These are phyloP conservation scores for Miniopterus natalensis DNA, from an alignment of 2,113 vertebrate genomes.

Conservation along the genomic window DNA sequence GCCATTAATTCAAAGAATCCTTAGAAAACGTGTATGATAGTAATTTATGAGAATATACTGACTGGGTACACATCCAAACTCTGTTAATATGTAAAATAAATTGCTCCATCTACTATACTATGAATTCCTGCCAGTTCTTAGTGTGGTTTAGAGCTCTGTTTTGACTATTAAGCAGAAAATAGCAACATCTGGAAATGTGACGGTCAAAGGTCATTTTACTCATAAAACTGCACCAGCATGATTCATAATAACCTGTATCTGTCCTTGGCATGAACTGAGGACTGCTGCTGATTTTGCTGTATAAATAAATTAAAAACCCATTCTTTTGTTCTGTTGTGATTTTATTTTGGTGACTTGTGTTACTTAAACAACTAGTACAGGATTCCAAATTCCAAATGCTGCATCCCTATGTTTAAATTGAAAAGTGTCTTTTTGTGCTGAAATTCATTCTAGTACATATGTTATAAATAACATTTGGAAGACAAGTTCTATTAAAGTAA, in stretches of 20 bases:
- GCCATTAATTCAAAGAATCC: constrained; percentile 57
- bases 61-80: constrained; percentile 62
- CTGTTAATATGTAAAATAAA: constrained; percentile 78
- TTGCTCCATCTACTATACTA: constrained; percentile 59
- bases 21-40: constrained; percentile 55
- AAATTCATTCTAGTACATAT: constrained; percentile 63
- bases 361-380: constrained; percentile 65
- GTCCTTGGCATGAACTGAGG: constrained; percentile 79
- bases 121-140: constrained; percentile 66
- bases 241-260: constrained; percentile 83
- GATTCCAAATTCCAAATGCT: constrained; percentile 71
- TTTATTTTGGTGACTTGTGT: constrained; percentile 78
- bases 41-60: constrained; percentile 70
- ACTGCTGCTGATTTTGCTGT: constrained; percentile 71
- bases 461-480: constrained; percentile 49
- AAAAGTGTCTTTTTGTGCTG: constrained; percentile 60
- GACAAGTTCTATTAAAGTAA: constrained; percentile 49
- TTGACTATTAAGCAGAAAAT: constrained; percentile 85
- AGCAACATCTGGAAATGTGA: constrained; percentile 87
- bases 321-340: constrained; percentile 57
- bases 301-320: constrained; percentile 55
- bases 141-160: constrained; percentile 80
- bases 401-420: constrained; percentile 60
- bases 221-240: constrained; percentile 81
- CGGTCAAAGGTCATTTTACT: constrained; percentile 85